Evolutionary conservation across 2,888 invertebrate species (phyloP), one percentile per base, ranked within the genome.

Genomic region (Rhaphigaster nebulosa): DNA sequence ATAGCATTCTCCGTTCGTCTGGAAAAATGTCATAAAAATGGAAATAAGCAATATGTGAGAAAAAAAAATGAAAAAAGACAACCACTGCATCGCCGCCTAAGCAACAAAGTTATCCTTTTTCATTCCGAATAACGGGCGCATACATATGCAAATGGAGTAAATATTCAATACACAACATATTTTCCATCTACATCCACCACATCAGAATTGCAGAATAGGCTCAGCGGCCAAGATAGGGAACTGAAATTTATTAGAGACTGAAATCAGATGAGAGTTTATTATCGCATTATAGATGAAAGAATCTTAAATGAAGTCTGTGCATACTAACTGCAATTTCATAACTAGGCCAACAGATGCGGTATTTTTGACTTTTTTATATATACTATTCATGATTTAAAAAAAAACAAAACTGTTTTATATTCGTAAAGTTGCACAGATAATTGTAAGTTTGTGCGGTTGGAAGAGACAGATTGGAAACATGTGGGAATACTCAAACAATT

Each of bases 11-110:
- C 0, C 34, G 15, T 20, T 34, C 20, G 34, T 1, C 3, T 34
- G 18, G 34, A 70, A 70, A 34, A 34, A 70, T 0, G 34, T 29
- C 5, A 70, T 70, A 34, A 34, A 70, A 70, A 70, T 70, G 70
- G 70, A 70, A 70, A 70, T 70, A 70, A 34, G 70, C 70, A 70
- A 70, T 70, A 70, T 70, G 70, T 70, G 70, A 70, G 20, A 29
- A n/a, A n/a, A 60, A n/a, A 12, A n/a, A 10, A 29, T 13, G 18
- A 29, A 20, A 34, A 34, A 70, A 34, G 29, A 70, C 29, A 34
- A 65, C 2, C 6, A 65, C 13, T 1, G 26, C 65, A 60, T 26
- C 34, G 18, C 70, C 18, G 70, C 70, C 70, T 70, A 70, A 70
- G 70, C 34, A 70, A 70, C 70, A 6, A 20, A 70, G 70, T 70